phyloP scores from a whole-genome alignment of 2,888 invertebrate species.

The Sarcophaga subvicina region DNA sequence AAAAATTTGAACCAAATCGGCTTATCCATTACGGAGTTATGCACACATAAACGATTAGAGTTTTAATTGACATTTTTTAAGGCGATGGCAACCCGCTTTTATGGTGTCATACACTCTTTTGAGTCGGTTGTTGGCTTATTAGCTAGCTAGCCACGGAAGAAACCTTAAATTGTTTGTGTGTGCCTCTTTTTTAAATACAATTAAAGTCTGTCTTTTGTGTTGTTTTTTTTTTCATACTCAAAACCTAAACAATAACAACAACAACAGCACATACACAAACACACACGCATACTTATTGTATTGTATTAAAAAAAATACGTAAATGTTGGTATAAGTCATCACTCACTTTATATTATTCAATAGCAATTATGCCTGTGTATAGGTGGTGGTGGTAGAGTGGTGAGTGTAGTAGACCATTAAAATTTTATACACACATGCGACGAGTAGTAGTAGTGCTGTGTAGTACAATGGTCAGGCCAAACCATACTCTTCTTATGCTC shows the following conservation, averaged over 20 bases:
- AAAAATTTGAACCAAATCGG: too few species aligned
- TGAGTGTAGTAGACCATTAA: background rate
- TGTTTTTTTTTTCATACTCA: background rate
- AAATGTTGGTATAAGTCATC: background rate
- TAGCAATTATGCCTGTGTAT: background rate
- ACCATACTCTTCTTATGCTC: background rate
- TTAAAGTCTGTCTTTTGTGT: constrained; percentile 61
- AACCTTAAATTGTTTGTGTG: constrained; percentile 68
- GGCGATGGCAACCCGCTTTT: constrained; percentile 42
- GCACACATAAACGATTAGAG: too few species aligned
- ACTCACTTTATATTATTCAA: background rate
- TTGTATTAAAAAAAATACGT: too few species aligned
- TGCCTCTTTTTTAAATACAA: constrained; percentile 47
- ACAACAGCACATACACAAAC: background rate
- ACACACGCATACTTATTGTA: too few species aligned
- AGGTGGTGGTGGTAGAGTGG: background rate
- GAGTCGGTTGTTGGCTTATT: constrained; percentile 67
- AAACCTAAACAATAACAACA: background rate
- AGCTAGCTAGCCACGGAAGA: constrained; percentile 63
- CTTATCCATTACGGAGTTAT: too few species aligned
- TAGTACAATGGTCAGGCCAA: background rate
- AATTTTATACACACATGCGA: background rate
- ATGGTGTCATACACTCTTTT: constrained; percentile 41
- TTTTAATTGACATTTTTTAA: background rate
- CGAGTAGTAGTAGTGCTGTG: background rate